Evolutionary conservation across 2,113 vertebrate species (phyloP), one percentile per base, ranked within the genome.

Genomic region (Scomber scombrus): DNA sequence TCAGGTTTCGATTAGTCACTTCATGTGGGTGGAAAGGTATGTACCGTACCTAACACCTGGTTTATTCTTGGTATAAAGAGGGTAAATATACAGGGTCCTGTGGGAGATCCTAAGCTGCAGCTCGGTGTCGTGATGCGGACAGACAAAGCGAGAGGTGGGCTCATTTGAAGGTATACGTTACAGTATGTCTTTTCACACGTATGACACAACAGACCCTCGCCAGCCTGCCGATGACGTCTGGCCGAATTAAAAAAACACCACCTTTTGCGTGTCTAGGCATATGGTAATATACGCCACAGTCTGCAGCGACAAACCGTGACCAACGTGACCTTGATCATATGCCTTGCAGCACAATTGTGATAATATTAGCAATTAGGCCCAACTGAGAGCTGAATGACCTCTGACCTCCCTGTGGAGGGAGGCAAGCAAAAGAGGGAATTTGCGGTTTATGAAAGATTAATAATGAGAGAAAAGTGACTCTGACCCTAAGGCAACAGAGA

Each of bases 1-100:
- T 71, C 21, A 34, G 50, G 60, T 62, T 88, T 19, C 45, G 58
- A 90, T 89, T 88, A 58, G 61, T 90, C 86, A 84, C 81, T 55
- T 75, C 11, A 34, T 15, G 90, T 90, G 84, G 88, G 90, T 66
- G 80, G 71, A 52, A 47, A 66, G 49, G 69, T 64, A 58, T 29
- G 63, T 64, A 73, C 81, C 74, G 78, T 69, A 78, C 84, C 69
- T 78, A 82, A 84, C 86, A 84, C 60, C 56, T 43, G 56, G 58
- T 58, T 84, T 87, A 90, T 91, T 89, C 88, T 78, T 74, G 84
- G 76, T 34, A 26, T 26, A 40, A 63, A 52, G 13, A 61, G 40
- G 52, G 29, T 77, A 82, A 87, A 57, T 9, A 47, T n/a, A 34
- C 29, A 55, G 0, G 64, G 57, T 47, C 78, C 54, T 87, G 4